Base-by-base conservation (phyloP, 2,888 invertebrate species). In the Nebria brevicollis region DNA sequence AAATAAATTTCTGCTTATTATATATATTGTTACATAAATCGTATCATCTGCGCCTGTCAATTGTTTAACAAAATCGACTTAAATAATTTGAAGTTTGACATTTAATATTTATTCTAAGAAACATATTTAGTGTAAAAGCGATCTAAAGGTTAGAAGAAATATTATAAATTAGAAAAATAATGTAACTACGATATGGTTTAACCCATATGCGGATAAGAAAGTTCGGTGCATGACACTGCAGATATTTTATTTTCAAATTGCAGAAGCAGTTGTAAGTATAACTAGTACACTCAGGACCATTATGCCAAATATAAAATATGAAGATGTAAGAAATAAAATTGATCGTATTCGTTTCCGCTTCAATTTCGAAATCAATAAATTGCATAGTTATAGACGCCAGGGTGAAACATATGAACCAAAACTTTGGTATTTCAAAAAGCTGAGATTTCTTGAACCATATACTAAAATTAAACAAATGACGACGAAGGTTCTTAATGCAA, bases 261-360 rank as follows among this genome's bases (percentile, higher is more conserved):
- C 77, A 83, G 82, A 82, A 34, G 82, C 82, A 10, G 64, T 82
- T 15, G 68, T 72, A 43, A 74, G 75, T 41, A 82, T 82, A 42
- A 81, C 82, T 26, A 10, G 15, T 13, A 72, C n/a, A 75, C 70
- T 80, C 11, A 5, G 54, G 43, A 74, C 75, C 41, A 68, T 65
- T 65, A 66, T 81, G 26, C 75, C 77, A 75, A 75, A 82, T 15
- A 81, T 81, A 15, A 68, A 81, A 20, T 43, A 77, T 7, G 82
- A 82, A 76, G 82, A 82, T 70, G 76, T 82, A 20, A 82, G 82
- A 76, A 82, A 79, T 70, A 82, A 82, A 82, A 82, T 82, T 2
- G 82, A 82, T 42, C 81, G 82, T 8, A 82, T 82, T 54, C 81
- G 82, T 11, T 78, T 81, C 20, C 82, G 82, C 13, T 82, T 78